A percentile compares a stretch with the other conserved stretches of the same genome.
Evolutionary conservation across 2,113 vertebrate genomes (phyloP).

Genomic region (Felis catus): F.catus_Fca126_mat1.0 CM031419.1:101089001-101089500

Average conservation of each 20-base stretch:
- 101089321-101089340: constrained; percentile 66
- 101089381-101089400: neutral
- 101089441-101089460: neutral
- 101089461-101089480: neutral
- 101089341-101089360: neutral
- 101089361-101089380: neutral
- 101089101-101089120: neutral
- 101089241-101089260: neutral
- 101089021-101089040: neutral
- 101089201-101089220: neutral
- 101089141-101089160: neutral
- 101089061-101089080: neutral
- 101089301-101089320: neutral
- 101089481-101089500: neutral
- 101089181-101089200: neutral
- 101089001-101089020: neutral
- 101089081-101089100: neutral
- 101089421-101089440: neutral
- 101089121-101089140: neutral
- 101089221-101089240: neutral
- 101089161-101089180: neutral
- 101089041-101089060: neutral
- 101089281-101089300: neutral
- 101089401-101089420: neutral
- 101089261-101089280: neutral